Base-by-base conservation (phyloP, 2,797 vertebrate genomes). In the Melanotaenia boesemani region DNA sequence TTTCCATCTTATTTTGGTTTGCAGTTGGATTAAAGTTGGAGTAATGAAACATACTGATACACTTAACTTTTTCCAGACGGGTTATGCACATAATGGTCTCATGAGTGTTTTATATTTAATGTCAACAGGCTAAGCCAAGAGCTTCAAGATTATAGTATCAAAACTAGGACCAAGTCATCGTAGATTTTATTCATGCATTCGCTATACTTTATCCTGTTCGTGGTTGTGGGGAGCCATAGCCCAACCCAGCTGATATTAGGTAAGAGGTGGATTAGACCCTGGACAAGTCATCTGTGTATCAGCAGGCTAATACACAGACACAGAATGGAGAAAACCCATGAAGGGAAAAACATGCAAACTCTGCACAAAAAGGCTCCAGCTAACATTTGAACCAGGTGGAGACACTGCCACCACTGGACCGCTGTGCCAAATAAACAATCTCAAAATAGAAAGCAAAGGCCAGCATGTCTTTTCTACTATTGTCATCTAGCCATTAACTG, bases 401-500 rank as follows among this genome's bases (percentile, higher is more conserved):
- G 48, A 66, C 34, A 37, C 20, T 37, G 22, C 58, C 46, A 70
- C 58, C 36, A 28, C 44, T 37, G 44, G 44, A 36, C 20, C 13
- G 24, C 26, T 55, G 59, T 55, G 68, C 48, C 59, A 55, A 50
- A 62, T 62, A 55, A 36, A 67, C 63, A 61, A 22, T 18, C 34
- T 24, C 57, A 74, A 46, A 73, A 52, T 22, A 66, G 16, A 52
- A n/a, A 66, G 63, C 15, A 44, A 37, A 66, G 48, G 30, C 18
- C 34, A 74, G 18, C n/a, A 37, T 24, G 67, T 55, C 12, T 20
- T 52, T 71, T 77, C 55, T 20, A 37, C 63, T 26, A 34, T 48
- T 82, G 67, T 67, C 74, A 67, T 56, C 44, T 32, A 70, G 69
- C 61, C 20, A 72, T 37, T 48, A 59, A 28, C 70, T 76, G 71